phyloP scores from a whole-genome alignment of 2,113 vertebrate genomes.

The Galbula dea region DNA sequence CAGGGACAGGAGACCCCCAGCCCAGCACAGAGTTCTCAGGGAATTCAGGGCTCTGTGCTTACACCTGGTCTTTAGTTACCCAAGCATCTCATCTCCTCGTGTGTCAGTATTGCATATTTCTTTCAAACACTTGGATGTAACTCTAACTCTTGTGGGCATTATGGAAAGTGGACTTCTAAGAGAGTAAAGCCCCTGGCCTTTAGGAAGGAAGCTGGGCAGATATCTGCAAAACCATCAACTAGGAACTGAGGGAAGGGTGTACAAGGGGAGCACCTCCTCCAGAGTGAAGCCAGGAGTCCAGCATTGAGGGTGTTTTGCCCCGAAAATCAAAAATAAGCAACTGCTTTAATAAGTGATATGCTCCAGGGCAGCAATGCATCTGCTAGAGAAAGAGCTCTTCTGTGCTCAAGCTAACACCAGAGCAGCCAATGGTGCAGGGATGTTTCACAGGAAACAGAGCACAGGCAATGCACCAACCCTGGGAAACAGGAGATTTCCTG shows the following conservation, averaged over 20 bases:
- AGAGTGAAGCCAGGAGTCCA: neutral
- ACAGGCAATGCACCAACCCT: neutral
- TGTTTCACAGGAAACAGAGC: neutral
- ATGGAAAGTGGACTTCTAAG: neutral
- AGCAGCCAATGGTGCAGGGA: neutral
- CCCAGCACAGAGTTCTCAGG: neutral
- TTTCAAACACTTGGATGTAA: neutral
- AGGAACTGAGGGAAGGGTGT: neutral
- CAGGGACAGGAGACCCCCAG: neutral
- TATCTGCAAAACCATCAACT: neutral
- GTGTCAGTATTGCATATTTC: neutral
- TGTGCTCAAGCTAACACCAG: neutral
- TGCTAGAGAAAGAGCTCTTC: neutral
- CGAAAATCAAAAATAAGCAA: neutral
- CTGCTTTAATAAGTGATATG: neutral
- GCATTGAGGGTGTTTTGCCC: neutral
- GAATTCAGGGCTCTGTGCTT: neutral
- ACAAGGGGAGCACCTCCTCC: rapidly evolving
- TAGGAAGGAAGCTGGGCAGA: neutral
- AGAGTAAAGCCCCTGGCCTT: neutral
- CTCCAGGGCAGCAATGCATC: neutral
- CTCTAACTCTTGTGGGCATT: rapidly evolving
- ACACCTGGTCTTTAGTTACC: neutral
- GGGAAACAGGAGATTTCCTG: neutral
- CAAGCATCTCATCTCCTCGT: neutral